Percentiles rank a stretch among this genome's conserved stretches.
phyloP scores from a whole-genome alignment of 2,797 vertebrate genomes.

The Tauraco hartlaubi region DNA sequence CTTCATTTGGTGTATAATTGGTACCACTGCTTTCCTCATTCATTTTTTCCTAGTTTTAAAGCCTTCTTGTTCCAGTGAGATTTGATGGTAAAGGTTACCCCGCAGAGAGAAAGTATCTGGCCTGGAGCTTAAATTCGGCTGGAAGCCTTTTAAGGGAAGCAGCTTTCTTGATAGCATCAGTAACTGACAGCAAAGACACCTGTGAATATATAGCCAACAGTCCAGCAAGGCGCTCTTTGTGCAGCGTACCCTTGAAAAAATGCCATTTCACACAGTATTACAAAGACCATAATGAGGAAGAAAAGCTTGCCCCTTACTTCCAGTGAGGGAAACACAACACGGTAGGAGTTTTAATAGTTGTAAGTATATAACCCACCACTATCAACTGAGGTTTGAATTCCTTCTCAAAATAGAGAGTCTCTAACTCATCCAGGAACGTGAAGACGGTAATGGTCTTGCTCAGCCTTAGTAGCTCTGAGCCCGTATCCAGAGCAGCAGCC shows the following conservation, averaged over 20 bases:
- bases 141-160: slow-evolving; percentile 32
- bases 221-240: background rate
- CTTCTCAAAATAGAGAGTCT: background rate
- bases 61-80: slow-evolving; percentile 5
- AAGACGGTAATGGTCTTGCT: background rate
- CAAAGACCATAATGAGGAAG: background rate
- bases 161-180: slow-evolving; percentile 2
- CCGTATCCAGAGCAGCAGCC: background rate
- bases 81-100: slow-evolving; percentile 29
- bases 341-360: background rate
- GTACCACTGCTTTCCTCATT: slow-evolving; percentile 56
- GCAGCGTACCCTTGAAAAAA: background rate
- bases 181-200: slow-evolving; percentile 27
- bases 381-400: background rate
- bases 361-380: background rate
- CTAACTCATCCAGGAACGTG: background rate
- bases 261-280: background rate
- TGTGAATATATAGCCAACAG: background rate
- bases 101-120: slow-evolving; percentile 22
- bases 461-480: background rate
- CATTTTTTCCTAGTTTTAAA: slow-evolving; percentile 56
- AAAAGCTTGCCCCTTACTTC: background rate
- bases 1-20: slow-evolving; percentile 48
- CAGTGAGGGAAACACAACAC: background rate
- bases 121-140: slow-evolving; percentile 29